These are phyloP conservation scores for Anableps anableps DNA, from an alignment of 2,797 vertebrate species.

Conservation along the genomic window DNA sequence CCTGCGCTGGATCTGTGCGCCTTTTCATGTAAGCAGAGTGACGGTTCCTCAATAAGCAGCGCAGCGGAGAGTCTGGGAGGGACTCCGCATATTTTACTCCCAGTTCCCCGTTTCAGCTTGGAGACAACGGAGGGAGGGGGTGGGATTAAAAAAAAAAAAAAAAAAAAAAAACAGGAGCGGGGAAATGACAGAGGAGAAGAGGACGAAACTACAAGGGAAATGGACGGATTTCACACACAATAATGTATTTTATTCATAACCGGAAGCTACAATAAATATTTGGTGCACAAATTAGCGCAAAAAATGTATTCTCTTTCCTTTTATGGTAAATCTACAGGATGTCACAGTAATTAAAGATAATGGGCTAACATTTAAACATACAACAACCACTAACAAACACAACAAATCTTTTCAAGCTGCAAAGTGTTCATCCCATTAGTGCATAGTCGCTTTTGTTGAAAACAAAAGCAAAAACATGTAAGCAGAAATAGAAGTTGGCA, in stretches of 20 bases:
- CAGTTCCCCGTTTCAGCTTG: slow-evolving; percentile 52
- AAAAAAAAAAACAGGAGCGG: slow-evolving; percentile 9
- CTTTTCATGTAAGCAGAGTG: slow-evolving; percentile 15
- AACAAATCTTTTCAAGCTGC: background rate
- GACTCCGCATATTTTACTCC: slow-evolving; percentile 63
- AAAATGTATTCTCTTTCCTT: background rate
- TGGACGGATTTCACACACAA: background rate
- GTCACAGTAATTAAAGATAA: background rate
- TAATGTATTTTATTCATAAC: background rate
- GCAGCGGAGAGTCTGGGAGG: slow-evolving; percentile 55
- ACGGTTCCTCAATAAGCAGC: slow-evolving; percentile 42
- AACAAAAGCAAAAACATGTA: too few relatives aligned
- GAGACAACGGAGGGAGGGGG: slow-evolving; percentile 39
- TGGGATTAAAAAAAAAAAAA: background rate
- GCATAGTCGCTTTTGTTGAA: too few relatives aligned
- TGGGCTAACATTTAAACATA: background rate
- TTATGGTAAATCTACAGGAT: background rate
- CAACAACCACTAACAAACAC: background rate
- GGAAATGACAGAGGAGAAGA: background rate
- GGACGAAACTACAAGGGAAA: slow-evolving; percentile 18
- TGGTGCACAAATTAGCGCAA: background rate
- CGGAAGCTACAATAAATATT: background rate
- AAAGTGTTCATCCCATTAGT: too few relatives aligned
- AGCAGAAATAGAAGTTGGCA: background rate
- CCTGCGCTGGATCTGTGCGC: background rate